Conservation (phyloP, 2,113 vertebrate species). For the Phyllostomus hastatus region DNA sequence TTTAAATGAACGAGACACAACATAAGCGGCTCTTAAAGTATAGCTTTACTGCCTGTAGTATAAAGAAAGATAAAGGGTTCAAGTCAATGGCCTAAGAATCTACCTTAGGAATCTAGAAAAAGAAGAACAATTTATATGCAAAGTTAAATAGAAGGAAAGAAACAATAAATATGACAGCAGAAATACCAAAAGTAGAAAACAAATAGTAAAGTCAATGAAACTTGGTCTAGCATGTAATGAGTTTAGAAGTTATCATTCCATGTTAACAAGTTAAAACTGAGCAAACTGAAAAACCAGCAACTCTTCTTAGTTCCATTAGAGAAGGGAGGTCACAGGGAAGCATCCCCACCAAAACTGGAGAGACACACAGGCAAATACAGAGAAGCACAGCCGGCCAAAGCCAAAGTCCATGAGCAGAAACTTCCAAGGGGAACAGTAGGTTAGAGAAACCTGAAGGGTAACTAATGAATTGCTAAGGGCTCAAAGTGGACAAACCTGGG, state of each 20-base stretch:
- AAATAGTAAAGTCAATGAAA: not conserved
- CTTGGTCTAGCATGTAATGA: no score
- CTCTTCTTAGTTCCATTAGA: not conserved
- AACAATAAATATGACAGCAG: not conserved
- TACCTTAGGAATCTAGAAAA: not conserved
- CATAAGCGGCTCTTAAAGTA: not conserved
- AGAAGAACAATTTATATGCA: not conserved
- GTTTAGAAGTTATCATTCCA: not conserved
- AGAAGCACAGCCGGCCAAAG: not conserved
- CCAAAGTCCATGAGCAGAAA: not conserved
- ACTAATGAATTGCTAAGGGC: not conserved
- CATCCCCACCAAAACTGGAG: not conserved
- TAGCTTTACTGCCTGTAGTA: not conserved
- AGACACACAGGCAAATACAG: not conserved
- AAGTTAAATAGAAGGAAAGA: not conserved
- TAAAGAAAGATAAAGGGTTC: not conserved
- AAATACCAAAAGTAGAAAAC: not conserved
- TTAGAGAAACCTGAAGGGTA: not conserved
- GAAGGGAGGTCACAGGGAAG: not conserved
- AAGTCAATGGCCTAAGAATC: not conserved
- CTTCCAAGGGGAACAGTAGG: rapidly evolving
- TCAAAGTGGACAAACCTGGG: not conserved
- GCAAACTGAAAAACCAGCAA: not conserved
- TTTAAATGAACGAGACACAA: not conserved
- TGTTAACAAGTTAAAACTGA: not conserved